Evolutionary conservation across 2,797 vertebrate genomes (phyloP).

Genomic region (Muraenolepis orangiensis): DNA sequence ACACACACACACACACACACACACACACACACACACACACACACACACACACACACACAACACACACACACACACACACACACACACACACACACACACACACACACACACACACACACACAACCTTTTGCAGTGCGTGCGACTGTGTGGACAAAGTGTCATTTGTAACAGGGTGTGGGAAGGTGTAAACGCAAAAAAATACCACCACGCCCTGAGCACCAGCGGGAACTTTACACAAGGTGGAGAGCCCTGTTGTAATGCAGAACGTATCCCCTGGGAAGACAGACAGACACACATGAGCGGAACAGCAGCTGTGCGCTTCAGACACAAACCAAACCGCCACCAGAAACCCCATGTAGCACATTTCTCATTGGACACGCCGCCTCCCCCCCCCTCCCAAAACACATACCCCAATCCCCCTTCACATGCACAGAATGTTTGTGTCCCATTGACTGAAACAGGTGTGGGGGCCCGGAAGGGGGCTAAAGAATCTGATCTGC

Average conservation of each 20-base stretch:
- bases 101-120: not conserved
- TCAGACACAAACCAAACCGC: constrained; percentile 38
- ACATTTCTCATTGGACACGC: constrained; percentile 64
- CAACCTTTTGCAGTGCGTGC: not conserved
- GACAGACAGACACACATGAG: constrained; percentile 29
- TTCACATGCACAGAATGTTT: constrained; percentile 10
- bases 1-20: not conserved
- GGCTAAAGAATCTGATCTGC: constrained; percentile 56
- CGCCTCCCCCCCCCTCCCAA: constrained; percentile 55
- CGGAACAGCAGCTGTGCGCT: constrained; percentile 47
- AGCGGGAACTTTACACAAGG: constrained; percentile 17
- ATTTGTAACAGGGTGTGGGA: constrained; percentile 6
- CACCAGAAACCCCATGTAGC: constrained; percentile 66
- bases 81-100: not conserved
- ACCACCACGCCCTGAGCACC: not conserved
- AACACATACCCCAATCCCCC: too few relatives aligned
- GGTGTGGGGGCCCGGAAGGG: constrained; percentile 51
- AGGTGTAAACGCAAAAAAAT: constrained; percentile 2
- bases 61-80: not conserved
- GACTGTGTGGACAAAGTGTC: too few relatives aligned
- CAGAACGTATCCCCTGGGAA: constrained; percentile 40
- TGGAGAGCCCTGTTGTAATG: constrained; percentile 15
- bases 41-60: not conserved
- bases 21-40: not conserved
- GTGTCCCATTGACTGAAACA: constrained; percentile 49